phyloP scores from a whole-genome alignment of 2,888 invertebrate species.

The Hyposoter dolosus region DNA sequence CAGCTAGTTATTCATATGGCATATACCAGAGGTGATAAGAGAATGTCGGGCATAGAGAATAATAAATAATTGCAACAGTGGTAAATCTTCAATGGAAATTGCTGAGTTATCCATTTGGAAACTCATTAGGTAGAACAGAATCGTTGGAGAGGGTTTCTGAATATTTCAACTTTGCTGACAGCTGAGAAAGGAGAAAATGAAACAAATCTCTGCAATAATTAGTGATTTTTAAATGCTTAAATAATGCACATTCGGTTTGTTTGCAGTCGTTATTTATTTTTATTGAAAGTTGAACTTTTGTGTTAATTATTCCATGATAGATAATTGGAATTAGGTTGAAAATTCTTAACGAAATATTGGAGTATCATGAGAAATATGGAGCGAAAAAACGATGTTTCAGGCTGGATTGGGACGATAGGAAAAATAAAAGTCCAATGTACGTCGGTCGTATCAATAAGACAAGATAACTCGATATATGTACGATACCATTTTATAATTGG shows the following conservation, averaged over 20 bases:
- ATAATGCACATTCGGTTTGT: background rate
- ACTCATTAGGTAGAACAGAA: background rate
- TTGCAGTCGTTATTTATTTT: background rate
- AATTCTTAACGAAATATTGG: background rate
- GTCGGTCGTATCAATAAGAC: conserved; percentile 43
- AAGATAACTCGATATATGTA: conserved; percentile 26
- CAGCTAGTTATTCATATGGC: too few relatives aligned
- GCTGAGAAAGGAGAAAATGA: background rate
- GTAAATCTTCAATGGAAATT: background rate
- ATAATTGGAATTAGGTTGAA: background rate
- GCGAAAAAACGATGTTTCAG: conserved; percentile 3
- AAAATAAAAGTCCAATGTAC: conserved; percentile 55
- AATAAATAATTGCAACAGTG: background rate
- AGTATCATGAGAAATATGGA: background rate
- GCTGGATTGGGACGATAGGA: background rate
- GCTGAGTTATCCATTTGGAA: background rate
- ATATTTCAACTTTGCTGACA: background rate
- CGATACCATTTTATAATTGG: conserved; percentile 6
- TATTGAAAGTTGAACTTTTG: background rate
- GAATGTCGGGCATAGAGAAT: too few relatives aligned
- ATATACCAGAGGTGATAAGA: too few relatives aligned
- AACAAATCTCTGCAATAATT: background rate
- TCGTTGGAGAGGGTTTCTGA: background rate
- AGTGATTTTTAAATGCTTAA: background rate
- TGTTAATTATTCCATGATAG: background rate